A percentile compares a stretch with the other conserved stretches of the same genome.
These are phyloP conservation scores for Chrysolina oricalcia DNA, from an alignment of 2,888 invertebrate genomes.

Conservation along the genomic window DNA sequence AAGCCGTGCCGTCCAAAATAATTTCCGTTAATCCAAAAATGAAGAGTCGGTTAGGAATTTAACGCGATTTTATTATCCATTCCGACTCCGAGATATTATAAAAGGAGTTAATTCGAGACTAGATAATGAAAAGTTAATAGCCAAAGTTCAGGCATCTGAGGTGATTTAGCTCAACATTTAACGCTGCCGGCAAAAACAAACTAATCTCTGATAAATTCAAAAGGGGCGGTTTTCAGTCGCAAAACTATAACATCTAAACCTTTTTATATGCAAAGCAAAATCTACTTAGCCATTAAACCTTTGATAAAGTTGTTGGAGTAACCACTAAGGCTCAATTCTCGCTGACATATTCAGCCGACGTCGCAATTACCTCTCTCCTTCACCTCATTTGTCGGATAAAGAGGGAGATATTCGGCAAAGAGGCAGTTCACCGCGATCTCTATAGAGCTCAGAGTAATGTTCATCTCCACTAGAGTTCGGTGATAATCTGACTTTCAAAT, in stretches of 20 bases:
- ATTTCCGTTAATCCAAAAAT: constrained; percentile 13
- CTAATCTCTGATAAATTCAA: constrained; percentile 49
- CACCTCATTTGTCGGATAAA: constrained; percentile 49
- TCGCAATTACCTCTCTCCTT: constrained; percentile 53
- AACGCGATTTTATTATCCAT: constrained; percentile 22
- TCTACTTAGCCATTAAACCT: constrained; percentile 60
- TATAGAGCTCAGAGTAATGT: constrained; percentile 53
- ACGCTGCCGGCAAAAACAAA: constrained; percentile 44
- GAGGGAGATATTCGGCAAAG: constrained; percentile 47
- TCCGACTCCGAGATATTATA: constrained; percentile 2
- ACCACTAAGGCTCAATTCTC: constrained; percentile 59
- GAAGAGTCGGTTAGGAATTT: constrained; percentile 1
- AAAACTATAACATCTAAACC: constrained; percentile 52
- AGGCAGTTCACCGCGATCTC: constrained; percentile 44
- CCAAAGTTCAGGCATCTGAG: constrained; percentile 29
- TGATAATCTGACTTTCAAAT: constrained; percentile 44
- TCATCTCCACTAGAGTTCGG: constrained; percentile 51
- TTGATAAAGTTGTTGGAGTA: constrained; percentile 62
- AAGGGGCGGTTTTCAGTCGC: constrained; percentile 40
- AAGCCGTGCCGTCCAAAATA: neutral
- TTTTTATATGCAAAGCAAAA: constrained; percentile 62
- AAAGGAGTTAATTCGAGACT: constrained; percentile 34
- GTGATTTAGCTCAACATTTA: constrained; percentile 25
- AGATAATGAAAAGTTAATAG: constrained; percentile 39
- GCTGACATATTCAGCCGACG: constrained; percentile 52